phyloP scores from a whole-genome alignment of 2,797 vertebrate species.

The Tadarida brasiliensis region DNA sequence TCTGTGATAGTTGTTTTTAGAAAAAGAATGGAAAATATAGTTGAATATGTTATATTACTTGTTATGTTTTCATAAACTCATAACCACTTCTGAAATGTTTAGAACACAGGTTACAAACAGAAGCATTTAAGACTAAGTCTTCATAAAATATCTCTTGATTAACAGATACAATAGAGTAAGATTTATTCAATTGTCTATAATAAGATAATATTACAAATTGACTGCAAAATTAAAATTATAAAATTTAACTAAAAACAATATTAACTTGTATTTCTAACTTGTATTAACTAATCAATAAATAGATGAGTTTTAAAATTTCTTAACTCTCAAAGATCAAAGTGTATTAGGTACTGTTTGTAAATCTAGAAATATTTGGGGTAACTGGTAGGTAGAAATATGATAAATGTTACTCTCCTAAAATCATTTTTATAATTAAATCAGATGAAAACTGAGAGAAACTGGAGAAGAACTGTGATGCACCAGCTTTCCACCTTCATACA shows the following conservation, averaged over 20 bases:
- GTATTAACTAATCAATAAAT: not conserved
- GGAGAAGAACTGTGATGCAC: not conserved
- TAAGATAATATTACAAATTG: not conserved
- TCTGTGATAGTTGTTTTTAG: not conserved
- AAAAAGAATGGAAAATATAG: not conserved
- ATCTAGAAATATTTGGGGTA: not conserved
- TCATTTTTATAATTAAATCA: constrained; percentile 18
- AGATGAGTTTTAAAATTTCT: not conserved
- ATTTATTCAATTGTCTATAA: not conserved
- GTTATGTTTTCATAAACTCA: not conserved
- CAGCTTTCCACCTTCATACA: not conserved
- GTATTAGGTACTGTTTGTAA: not conserved
- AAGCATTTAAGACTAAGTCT: not conserved
- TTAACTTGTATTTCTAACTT: not conserved
- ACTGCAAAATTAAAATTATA: not conserved
- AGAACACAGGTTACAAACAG: not conserved
- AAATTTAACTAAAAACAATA: not conserved
- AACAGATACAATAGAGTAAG: not conserved
- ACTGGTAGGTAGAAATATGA: not conserved
- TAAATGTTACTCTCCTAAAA: not conserved
- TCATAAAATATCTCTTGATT: not conserved
- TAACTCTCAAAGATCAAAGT: not conserved
- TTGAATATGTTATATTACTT: not conserved
- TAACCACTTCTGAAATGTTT: not conserved
- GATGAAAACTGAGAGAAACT: not conserved